Conservation (phyloP, 2,113 vertebrate species). For the Equus quagga region DNA sequence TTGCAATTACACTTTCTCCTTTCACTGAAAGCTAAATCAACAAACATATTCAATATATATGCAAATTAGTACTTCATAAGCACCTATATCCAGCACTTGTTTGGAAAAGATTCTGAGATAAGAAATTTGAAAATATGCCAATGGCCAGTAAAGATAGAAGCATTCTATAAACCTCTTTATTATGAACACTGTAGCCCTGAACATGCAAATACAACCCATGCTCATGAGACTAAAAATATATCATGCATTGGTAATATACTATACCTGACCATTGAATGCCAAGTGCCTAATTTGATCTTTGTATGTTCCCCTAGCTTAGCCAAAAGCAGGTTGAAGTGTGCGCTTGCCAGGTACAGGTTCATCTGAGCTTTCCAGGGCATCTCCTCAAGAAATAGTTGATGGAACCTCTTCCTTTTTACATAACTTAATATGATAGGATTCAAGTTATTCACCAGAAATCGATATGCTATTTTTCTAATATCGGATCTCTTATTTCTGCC, state of each 20-base stretch:
- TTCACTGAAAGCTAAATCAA: not conserved
- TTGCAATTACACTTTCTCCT: slow-evolving; percentile 18
- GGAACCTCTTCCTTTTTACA: slow-evolving; percentile 84
- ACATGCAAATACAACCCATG: not conserved
- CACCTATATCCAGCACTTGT: not conserved
- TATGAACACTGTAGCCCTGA: not conserved
- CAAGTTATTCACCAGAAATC: slow-evolving; percentile 84
- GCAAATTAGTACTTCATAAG: not conserved
- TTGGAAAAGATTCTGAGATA: not conserved
- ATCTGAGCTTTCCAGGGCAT: slow-evolving; percentile 92
- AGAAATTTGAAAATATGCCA: not conserved
- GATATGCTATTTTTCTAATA: slow-evolving; percentile 80
- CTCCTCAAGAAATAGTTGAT: slow-evolving; percentile 88
- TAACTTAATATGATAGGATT: slow-evolving; percentile 80
- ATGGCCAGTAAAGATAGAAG: not conserved
- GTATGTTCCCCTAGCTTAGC: slow-evolving; percentile 82
- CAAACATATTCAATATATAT: not conserved
- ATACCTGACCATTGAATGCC: slow-evolving; percentile 83
- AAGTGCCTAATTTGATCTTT: slow-evolving; percentile 63
- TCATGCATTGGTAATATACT: not conserved
- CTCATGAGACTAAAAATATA: not conserved
- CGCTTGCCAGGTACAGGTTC: slow-evolving; percentile 89
- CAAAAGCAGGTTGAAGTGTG: slow-evolving; percentile 89
- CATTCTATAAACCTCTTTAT: not conserved
- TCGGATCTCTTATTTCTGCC: slow-evolving; percentile 72